Evolutionary conservation across 2,797 vertebrate species (phyloP).

Genomic region (Echiichthys vipera): DNA sequence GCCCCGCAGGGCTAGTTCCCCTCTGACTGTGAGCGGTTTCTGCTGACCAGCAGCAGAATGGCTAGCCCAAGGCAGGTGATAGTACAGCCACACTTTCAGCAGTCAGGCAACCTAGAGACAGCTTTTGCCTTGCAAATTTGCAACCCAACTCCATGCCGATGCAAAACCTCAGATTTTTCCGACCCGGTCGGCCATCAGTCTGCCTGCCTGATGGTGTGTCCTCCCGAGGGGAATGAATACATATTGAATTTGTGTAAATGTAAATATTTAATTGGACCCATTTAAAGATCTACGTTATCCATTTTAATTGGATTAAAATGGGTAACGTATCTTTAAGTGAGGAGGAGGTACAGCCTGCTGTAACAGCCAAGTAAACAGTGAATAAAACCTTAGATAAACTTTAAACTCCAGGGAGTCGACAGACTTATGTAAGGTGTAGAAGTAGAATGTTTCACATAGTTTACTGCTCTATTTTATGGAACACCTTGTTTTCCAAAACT

Average conservation of each 20-base stretch:
- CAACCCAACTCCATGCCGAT: slow-evolving; percentile 55
- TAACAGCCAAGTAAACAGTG: neutral
- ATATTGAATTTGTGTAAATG: neutral
- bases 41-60: slow-evolving; percentile 66
- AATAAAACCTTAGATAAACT: neutral
- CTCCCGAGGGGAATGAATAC: neutral
- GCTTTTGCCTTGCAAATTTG: slow-evolving; percentile 81
- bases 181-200: slow-evolving; percentile 34
- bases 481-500: slow-evolving; percentile 1
- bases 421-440: neutral
- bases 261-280: neutral
- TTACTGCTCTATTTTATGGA: neutral
- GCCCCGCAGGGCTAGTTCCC: slow-evolving; percentile 35
- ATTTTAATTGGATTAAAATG: too few species aligned
- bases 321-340: too few species aligned
- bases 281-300: too few species aligned
- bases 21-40: slow-evolving; percentile 44
- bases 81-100: slow-evolving; percentile 59
- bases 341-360: too few species aligned
- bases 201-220: neutral
- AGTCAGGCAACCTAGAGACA: slow-evolving; percentile 22
- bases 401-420: neutral
- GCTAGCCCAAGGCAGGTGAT: slow-evolving; percentile 44
- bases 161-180: slow-evolving; percentile 70
- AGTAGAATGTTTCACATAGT: neutral